Evolutionary conservation across 2,797 vertebrate species (phyloP), one percentile per base, ranked within the genome.

Genomic region (Pogonophryne albipinna): DNA sequence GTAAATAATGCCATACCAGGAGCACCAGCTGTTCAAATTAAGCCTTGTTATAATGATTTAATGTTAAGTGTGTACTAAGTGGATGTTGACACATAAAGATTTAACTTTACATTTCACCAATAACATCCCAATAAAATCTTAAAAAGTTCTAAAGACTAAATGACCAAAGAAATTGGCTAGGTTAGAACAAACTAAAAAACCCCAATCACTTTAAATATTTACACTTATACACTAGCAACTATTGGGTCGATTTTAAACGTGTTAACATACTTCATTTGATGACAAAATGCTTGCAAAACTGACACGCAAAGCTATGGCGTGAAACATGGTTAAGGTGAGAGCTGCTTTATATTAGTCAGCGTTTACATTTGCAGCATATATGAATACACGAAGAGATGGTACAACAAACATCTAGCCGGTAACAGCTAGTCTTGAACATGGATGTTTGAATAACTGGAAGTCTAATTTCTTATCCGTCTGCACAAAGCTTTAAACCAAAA

Each of bases 401-500:
- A 38, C 34, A 38, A 38, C 34, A 38, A 38, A 38, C 34, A 38
- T 38, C 34, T 38, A 9, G 7, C 34, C 8, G 34, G 34, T 7
- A 38, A 38, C 34, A 38, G 6, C 34, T 38, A 38, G 8, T 38
- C 34, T 38, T 38, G 34, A 38, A 38, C 34, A 38, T 38, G 34
- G 34, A 38, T 38, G 34, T 38, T 47, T 47, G 53, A 41, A 59
- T 63, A 16, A 41, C 16, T 19, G n/a, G 27, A 31, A 9, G 3
- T 73, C 4, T 34, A 7, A 47, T 60, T 60, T 8, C 20, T 23
- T 42, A 61, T 16, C 1, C 38, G 20, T 6, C 23, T 71, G 51
- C 41, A 4, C 19, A 79, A 71, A 63, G 10, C 11, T 52, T 41
- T 23, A 42, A 53, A 47, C 16, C 20, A 41, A 59, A 55, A 69